These are phyloP conservation scores for Dallia pectoralis DNA, from an alignment of 2,797 vertebrate species.

Conservation along the genomic window DNA sequence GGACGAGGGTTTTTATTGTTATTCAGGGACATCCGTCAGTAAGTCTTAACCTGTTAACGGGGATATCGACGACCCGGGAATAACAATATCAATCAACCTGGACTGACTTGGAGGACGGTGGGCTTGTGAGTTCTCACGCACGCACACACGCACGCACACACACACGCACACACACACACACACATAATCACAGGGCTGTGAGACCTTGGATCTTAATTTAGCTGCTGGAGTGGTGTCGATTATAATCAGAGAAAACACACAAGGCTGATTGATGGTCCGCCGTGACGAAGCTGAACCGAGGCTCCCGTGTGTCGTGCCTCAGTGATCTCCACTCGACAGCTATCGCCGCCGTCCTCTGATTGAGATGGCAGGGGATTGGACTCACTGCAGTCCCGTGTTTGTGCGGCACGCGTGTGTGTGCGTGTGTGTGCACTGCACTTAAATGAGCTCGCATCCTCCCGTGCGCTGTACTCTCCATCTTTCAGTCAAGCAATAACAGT, in stretches of 20 bases:
- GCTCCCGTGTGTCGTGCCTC: conserved; percentile 21
- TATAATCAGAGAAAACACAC: conserved; percentile 6
- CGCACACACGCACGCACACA: neutral
- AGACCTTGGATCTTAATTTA: conserved; percentile 7
- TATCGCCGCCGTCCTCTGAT: conserved; percentile 30
- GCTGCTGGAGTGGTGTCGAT: neutral
- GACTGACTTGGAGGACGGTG: neutral
- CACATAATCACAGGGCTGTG: neutral
- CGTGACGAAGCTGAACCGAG: neutral
- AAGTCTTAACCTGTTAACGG: neutral
- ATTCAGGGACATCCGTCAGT: neutral
- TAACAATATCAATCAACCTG: neutral
- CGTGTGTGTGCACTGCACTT: neutral
- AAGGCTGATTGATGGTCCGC: neutral
- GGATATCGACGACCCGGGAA: neutral
- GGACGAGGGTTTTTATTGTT: neutral
- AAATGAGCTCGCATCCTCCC: too few relatives aligned
- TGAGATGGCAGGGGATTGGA: conserved; percentile 14
- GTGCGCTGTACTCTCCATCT: conserved; percentile 13
- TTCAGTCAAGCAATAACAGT: conserved; percentile 8
- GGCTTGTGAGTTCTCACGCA: neutral
- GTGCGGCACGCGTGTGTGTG: neutral
- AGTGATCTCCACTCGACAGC: conserved; percentile 29
- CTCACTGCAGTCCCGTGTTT: conserved; percentile 13
- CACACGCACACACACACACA: neutral